Percentiles rank a stretch among this genome's conserved stretches.
phyloP scores from a whole-genome alignment of 1,140 invertebrate species.

The Marisa cornuarietis region DNA sequence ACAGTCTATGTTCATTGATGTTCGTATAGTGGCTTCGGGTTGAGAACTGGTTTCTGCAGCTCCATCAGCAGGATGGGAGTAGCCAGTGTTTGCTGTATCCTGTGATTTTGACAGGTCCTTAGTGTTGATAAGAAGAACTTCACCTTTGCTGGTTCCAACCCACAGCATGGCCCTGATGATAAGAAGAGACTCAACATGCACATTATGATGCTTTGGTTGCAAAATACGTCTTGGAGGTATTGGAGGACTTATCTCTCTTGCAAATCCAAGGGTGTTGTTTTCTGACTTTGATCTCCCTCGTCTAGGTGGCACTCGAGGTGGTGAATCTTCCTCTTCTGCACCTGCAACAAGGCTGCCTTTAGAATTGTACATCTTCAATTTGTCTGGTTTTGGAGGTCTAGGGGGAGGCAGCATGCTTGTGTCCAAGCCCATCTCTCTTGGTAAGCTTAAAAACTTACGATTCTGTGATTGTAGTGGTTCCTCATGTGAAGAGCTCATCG shows the following conservation, averaged over 20 bases:
- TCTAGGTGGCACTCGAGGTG: background rate
- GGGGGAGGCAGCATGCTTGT: conserved; percentile 7
- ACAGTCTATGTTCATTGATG: conserved; percentile 3
- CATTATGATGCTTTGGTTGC: conserved; percentile 11
- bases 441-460: too few relatives aligned
- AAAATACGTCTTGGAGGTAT: background rate
- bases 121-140: conserved; percentile 35
- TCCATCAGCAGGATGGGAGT: too few relatives aligned
- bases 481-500: too few relatives aligned
- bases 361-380: background rate
- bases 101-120: background rate
- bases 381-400: conserved; percentile 14
- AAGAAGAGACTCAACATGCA: conserved; percentile 26
- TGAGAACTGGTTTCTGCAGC: background rate
- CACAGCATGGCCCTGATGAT: conserved; percentile 34
- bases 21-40: background rate
- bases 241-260: background rate
- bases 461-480: too few relatives aligned
- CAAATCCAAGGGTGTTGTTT: background rate
- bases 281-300: background rate
- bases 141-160: conserved; percentile 36
- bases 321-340: background rate
- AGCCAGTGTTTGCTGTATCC: background rate
- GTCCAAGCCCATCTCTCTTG: too few relatives aligned
- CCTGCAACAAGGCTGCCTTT: too few relatives aligned